A percentile compares a stretch with the other conserved stretches of the same genome.
phyloP scores from a whole-genome alignment of 1,140 invertebrate genomes.

The Brachionus sp. region DNA sequence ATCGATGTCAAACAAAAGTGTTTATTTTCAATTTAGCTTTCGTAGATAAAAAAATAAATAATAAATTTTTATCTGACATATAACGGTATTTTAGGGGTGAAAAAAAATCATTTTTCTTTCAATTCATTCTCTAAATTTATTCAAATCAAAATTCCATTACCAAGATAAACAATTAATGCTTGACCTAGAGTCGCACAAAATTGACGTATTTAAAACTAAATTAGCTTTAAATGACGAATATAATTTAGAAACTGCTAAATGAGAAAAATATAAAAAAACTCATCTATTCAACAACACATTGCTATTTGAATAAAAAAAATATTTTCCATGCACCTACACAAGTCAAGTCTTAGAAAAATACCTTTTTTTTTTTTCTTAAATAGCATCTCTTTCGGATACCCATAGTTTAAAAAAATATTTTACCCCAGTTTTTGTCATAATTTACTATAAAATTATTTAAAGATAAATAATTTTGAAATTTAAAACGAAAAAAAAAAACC shows the following conservation, averaged over 20 bases:
- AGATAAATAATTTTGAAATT: no score
- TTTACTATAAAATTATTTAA: no score
- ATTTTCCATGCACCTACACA: background rate
- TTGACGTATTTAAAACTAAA: background rate
- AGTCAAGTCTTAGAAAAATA: background rate
- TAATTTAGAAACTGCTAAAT: background rate
- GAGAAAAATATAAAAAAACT: background rate
- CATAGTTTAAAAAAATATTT: background rate
- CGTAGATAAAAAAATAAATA: background rate
- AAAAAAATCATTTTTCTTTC: background rate
- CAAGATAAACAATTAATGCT: background rate
- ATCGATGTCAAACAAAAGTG: background rate
- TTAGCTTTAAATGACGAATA: background rate
- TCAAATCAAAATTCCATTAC: background rate
- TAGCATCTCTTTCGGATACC: background rate
- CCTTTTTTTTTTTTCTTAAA: background rate
- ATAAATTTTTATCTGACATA: background rate
- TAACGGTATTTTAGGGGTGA: background rate
- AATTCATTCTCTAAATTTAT: background rate
- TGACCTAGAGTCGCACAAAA: background rate
- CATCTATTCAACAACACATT: background rate
- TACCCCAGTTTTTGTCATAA: no score
- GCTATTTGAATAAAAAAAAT: background rate
- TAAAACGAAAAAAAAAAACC: no score
- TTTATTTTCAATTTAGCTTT: background rate